Base-by-base conservation (phyloP, 1,140 invertebrate genomes). In the Amyelois transitella region DNA sequence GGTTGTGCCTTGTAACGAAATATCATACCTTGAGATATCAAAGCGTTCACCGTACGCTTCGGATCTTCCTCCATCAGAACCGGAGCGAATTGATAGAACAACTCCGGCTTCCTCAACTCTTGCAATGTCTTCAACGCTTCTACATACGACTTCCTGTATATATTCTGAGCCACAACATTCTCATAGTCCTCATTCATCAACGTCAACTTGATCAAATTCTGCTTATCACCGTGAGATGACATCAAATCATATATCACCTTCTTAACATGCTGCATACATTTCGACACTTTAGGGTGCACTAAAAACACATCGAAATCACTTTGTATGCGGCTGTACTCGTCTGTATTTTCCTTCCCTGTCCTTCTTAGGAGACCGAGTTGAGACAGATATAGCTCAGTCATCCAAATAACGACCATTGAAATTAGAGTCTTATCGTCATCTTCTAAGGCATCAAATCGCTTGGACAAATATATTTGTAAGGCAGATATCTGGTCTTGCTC, bases 331-430 rank as follows among this genome's bases (percentile, higher is more conserved):
- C 88, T 83, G 72, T 94, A 95, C 51, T 92, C 72, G 19, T 81
- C 65, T 0, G 84, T 79, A 51, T 91, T 89, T 50, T 91, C 90
- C 14, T 91, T 81, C 0, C 90, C 91, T 20, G 89, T 84, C 43
- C 92, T 91, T 64, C 92, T 88, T 60, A 96, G 79, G 21, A 91
- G 72, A 49, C 95, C 94, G 70, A 99, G 90, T 86, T 97, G 93
- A 65, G 94, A 96, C 60, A 99, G 89, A 87, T 94, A 98, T 18
- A 99, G 87, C 82, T 99, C 97, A 5, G 97, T 92, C 45, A 99
- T 91, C 97, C 97, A 99, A 25, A 98, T 91, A 0, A 98, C 94
- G 20, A 99, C 90, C 92, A 98, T 96, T 0, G 96, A 97, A 43
- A 96, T 93, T 85, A 98, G 94, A 0, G 95, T 96, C 67, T 92